Base-by-base conservation (phyloP, 2,888 invertebrate species). In the Rhodophaea formosa region DNA sequence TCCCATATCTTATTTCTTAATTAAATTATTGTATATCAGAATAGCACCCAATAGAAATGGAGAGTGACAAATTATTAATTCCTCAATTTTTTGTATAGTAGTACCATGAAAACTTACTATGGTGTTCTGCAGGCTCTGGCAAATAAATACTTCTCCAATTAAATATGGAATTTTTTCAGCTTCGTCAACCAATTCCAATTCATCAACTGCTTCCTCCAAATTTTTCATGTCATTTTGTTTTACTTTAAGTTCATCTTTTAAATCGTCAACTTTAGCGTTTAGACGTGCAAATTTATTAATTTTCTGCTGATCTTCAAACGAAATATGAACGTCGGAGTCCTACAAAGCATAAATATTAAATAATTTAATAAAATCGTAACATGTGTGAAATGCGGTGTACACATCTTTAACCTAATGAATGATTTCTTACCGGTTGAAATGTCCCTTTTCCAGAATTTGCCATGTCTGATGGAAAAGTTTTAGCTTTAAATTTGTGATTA, bases 221-320 rank as follows among this genome's bases (percentile, higher is more conserved):
- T 97, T 98, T 80, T 97, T 96, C 63, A 98, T 88, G 73, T 97
- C 97, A 84, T 97, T 97, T 93, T 96, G 95, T 88, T 96, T 97
- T 39, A 93, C 87, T 88, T 96, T 95, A 39, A 98, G 88, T 82
- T 98, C 97, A 68, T 97, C 96, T 81, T 97, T 97, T 12, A 95
- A 91, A 79, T 98, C 98, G 72, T 98, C 97, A 74, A 98, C 93
- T 84, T 96, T 96, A 0, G 97, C 98, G 91, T 99, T 98, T 64
- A 96, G 93, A 62, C 97, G 93, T 0, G 99, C 99, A 88, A 99
- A 99, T 81, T 95, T 95, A 85, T 99, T 99, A 64, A 99, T 99
- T 90, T 97, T 97, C 78, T 97, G 97, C 86, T 99, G 99, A 90
- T 99, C 99, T 83, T 98, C 98, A 77, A 94, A 97, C 0, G 97